Conservation (phyloP, 2,888 invertebrate genomes). For the Chelonus formosanus region DNA sequence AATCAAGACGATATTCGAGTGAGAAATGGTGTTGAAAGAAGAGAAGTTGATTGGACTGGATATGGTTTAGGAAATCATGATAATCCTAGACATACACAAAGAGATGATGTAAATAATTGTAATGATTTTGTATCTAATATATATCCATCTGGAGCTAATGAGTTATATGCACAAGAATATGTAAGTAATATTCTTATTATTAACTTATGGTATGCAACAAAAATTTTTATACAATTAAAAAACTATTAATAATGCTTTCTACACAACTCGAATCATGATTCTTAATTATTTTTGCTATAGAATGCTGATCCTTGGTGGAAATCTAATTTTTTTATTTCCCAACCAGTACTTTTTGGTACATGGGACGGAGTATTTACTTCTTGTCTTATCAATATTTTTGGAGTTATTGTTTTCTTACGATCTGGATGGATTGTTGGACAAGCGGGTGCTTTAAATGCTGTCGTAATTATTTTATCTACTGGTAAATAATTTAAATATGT, state of each 20-base stretch:
- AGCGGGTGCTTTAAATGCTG: conserved; percentile 83
- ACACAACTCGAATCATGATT: neutral
- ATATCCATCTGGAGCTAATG: conserved; percentile 87
- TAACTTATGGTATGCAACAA: neutral
- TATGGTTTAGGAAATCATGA: too few species aligned
- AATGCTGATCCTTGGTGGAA: conserved; percentile 94
- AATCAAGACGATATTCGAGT: too few species aligned
- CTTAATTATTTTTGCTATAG: conserved; percentile 60
- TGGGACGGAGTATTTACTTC: conserved; percentile 99
- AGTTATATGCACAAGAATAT: conserved; percentile 91
- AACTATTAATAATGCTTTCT: neutral
- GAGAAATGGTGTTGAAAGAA: too few species aligned
- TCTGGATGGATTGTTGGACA: conserved; percentile 98
- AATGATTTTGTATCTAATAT: conserved; percentile 82
- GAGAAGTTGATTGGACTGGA: too few species aligned
- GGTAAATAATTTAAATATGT: conserved; percentile 65
- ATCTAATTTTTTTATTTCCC: conserved; percentile 94
- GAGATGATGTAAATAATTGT: conserved; percentile 60
- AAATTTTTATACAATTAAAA: neutral
- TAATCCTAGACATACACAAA: too few species aligned
- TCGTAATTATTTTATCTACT: conserved; percentile 82
- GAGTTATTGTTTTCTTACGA: conserved; percentile 94
- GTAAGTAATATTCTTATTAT: conserved; percentile 66
- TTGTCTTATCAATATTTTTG: conserved; percentile 96
- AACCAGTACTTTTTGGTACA: conserved; percentile 94